A percentile compares a stretch with the other conserved stretches of the same genome.
These are phyloP conservation scores for Orbicella faveolata DNA, from an alignment of 64 coral and sea anemone genomes.

Conservation along the genomic window DNA sequence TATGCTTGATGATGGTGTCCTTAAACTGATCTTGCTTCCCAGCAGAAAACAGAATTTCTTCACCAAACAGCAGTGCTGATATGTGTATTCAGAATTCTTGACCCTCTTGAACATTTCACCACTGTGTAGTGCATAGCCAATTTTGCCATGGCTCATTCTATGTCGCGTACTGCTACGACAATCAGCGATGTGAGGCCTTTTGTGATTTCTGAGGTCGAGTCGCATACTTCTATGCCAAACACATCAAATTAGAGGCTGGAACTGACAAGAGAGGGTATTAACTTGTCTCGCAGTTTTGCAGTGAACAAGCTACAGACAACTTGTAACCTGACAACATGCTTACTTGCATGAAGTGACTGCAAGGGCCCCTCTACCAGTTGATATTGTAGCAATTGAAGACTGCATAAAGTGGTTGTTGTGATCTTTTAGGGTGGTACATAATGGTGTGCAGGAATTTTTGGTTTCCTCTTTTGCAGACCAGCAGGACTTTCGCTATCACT, in stretches of 20 bases:
- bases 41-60: slow-evolving; percentile 17
- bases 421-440: neutral
- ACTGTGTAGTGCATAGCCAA: neutral
- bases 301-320: neutral
- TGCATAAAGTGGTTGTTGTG: slow-evolving; percentile 1
- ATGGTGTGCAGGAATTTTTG: neutral
- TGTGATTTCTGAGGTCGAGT: neutral
- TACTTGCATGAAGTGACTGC: neutral
- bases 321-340: neutral
- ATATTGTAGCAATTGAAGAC: neutral
- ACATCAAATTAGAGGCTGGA: slow-evolving; percentile 13
- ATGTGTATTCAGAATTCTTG: neutral
- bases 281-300: neutral
- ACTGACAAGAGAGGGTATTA: slow-evolving; percentile 4
- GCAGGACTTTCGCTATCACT: neutral
- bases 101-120: neutral
- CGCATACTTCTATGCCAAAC: neutral
- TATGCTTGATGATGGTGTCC: neutral
- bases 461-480: neutral
- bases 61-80: neutral
- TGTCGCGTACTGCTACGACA: neutral
- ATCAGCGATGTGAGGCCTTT: neutral
- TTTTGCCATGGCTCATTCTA: slow-evolving; percentile 27
- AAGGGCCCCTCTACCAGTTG: neutral
- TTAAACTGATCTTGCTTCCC: slow-evolving; percentile 7